A percentile compares a stretch with the other conserved stretches of the same genome.
phyloP scores from a whole-genome alignment of 1,140 invertebrate species.

The Solen grandis region DNA sequence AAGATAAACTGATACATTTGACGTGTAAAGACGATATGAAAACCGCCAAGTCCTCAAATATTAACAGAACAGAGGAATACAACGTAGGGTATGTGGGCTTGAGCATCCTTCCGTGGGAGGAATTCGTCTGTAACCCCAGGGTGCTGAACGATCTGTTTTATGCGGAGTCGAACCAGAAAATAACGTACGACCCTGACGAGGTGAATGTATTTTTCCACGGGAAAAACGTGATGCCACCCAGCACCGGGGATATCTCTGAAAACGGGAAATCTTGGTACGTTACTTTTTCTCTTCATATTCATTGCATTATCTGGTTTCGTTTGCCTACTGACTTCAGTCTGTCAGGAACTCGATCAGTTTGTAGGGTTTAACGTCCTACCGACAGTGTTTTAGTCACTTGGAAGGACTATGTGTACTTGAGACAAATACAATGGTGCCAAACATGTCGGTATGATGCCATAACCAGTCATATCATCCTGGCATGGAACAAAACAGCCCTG shows the following conservation, averaged over 20 bases:
- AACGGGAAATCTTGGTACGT: constrained; percentile 68
- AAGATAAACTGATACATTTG: constrained; percentile 41
- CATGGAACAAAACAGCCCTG: no score
- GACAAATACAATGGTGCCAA: no score
- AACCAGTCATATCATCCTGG: no score
- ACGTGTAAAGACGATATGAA: constrained; percentile 19
- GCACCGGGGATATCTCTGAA: constrained; percentile 61
- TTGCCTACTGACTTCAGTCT: no score
- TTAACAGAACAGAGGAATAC: constrained; percentile 56
- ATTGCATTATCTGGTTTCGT: no score
- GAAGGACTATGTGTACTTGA: no score
- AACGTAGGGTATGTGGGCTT: constrained; percentile 58
- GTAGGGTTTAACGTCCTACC: no score
- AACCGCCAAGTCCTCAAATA: background rate
- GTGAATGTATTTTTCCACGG: constrained; percentile 70
- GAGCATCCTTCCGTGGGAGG: constrained; percentile 67
- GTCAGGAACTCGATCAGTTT: no score
- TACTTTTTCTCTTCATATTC: no score
- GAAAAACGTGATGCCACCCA: constrained; percentile 62
- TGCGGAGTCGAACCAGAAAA: constrained; percentile 58
- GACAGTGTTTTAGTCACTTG: no score
- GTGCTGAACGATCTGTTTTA: constrained; percentile 64
- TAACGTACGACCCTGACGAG: constrained; percentile 65
- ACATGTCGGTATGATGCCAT: no score
- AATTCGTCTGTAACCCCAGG: constrained; percentile 62